Base-by-base conservation (phyloP, 2,797 vertebrate species). In the Malacoctenus gilli region DNA sequence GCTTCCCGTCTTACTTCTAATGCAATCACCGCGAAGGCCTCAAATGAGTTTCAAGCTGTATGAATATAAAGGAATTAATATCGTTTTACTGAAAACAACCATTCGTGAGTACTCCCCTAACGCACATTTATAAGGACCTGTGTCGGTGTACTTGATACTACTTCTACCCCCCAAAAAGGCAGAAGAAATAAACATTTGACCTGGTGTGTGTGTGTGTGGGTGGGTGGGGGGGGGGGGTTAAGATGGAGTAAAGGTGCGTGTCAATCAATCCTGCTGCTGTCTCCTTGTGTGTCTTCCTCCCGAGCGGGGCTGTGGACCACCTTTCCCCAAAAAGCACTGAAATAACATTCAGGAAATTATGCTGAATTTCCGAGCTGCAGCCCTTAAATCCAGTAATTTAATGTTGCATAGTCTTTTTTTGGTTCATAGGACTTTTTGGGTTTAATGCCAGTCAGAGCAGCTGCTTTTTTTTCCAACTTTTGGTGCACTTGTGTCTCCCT, bases 111-210 rank as follows among this genome's bases (percentile, higher is more conserved):
- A 55, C 43, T 23, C 49, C 47, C 50, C 35, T 22, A 21, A 35
- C 32, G n/a, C 54, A 59, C 23, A 65, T 34, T 50, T 60, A 38
- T 55, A 20, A 56, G 36, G 78, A 53, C 59, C 48, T 25, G 36
- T 34, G 48, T 55, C 37, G 54, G 35, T 72, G 41, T 67, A 59
- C 57, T 21, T 20, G 48, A 59, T 65, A 55, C 42, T 66, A 56
- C 72, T 53, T 70, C n/a, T n/a, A n/a, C 75, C 63, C 39, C 20
- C 46, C 15, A 14, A 54, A 76, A 75, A 54, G 32, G 52, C 36
- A 49, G 57, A 59, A 64, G 28, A 79, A 79, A 82, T 68, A 75
- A 77, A 80, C 71, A 9, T 59, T 41, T n/a, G n/a, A n/a, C n/a
- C n/a, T n/a, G n/a, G n/a, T n/a, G n/a, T n/a, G n/a, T n/a, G n/a